These are phyloP conservation scores for Gallinago solitaria DNA, from an alignment of 2,797 vertebrate genomes.

Conservation along the genomic window DNA sequence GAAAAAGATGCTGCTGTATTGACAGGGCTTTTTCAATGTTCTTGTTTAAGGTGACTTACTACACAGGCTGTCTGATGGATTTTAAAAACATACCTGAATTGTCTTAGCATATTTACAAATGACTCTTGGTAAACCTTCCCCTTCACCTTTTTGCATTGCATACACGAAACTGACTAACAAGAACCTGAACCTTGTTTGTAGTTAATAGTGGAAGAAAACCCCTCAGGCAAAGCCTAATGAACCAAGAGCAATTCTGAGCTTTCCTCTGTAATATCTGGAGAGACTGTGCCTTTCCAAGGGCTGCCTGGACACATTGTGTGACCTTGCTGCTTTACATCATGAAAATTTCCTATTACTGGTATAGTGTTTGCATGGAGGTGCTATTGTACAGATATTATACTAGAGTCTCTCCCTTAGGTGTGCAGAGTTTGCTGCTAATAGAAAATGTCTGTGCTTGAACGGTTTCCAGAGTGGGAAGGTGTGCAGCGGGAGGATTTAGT, in stretches of 20 bases:
- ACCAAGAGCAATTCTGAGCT: conserved; percentile 72
- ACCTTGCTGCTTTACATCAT: conserved; percentile 71
- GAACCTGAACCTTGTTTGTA: conserved; percentile 73
- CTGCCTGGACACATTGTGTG: conserved; percentile 64
- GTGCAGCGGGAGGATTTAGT: conserved; percentile 35
- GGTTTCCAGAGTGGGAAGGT: conserved; percentile 4
- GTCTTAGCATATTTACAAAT: conserved; percentile 68
- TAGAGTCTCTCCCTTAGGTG: conserved; percentile 25
- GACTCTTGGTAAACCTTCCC: conserved; percentile 34
- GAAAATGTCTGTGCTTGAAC: conserved; percentile 64
- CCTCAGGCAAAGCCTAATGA: conserved; percentile 78
- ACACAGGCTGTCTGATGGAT: conserved; percentile 55
- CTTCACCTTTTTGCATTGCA: conserved; percentile 65
- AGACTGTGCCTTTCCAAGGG: conserved; percentile 61
- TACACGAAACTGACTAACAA: conserved; percentile 43
- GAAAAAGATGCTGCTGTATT: conserved; percentile 50
- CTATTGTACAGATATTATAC: conserved; percentile 38
- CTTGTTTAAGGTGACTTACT: conserved; percentile 66
- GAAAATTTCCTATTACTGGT: conserved; percentile 44
- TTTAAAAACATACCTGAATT: conserved; percentile 57
- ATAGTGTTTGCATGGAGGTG: conserved; percentile 45
- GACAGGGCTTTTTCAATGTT: conserved; percentile 68
- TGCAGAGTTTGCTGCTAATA: conserved; percentile 40
- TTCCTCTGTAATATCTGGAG: conserved; percentile 59
- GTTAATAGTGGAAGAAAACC: conserved; percentile 73